phyloP scores from a whole-genome alignment of 1,140 invertebrate genomes.

The Hylaeus anthracinus region DNA sequence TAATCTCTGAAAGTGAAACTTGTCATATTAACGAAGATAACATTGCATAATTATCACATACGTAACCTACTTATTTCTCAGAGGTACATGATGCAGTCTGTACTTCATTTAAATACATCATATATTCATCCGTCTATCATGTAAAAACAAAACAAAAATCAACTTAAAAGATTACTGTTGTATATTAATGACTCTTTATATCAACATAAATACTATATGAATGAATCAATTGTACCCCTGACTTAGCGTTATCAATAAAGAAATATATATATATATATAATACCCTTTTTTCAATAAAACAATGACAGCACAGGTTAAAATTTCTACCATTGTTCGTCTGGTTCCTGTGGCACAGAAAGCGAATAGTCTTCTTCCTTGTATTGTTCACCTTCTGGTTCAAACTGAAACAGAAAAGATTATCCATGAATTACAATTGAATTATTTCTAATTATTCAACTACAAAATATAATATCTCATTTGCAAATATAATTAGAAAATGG shows the following conservation, averaged over 20 bases:
- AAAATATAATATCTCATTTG: slow-evolving; percentile 23
- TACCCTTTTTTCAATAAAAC: slow-evolving; percentile 12
- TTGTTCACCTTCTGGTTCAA: slow-evolving; percentile 16
- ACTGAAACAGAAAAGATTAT: slow-evolving; percentile 43
- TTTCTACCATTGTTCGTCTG: slow-evolving; percentile 68
- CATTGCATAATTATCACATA: background rate
- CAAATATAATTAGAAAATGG: background rate
- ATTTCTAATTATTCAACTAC: background rate
- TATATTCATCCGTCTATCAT: background rate
- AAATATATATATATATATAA: slow-evolving; percentile 26
- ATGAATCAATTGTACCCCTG: slow-evolving; percentile 1
- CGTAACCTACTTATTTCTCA: slow-evolving; percentile 14
- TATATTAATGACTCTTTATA: background rate
- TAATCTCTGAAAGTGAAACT: slow-evolving; percentile 1
- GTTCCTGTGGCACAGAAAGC: slow-evolving; percentile 39
- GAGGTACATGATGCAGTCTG: slow-evolving; percentile 7
- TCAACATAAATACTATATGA: background rate
- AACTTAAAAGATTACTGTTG: background rate
- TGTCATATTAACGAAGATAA: slow-evolving; percentile 8
- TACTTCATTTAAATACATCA: background rate
- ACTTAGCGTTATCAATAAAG: background rate
- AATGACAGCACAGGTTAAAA: background rate
- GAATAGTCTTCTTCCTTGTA: slow-evolving; percentile 19
- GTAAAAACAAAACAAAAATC: background rate
- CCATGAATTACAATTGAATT: background rate